phyloP scores from a whole-genome alignment of 2,888 invertebrate species.

The Synergus japonicus region DNA sequence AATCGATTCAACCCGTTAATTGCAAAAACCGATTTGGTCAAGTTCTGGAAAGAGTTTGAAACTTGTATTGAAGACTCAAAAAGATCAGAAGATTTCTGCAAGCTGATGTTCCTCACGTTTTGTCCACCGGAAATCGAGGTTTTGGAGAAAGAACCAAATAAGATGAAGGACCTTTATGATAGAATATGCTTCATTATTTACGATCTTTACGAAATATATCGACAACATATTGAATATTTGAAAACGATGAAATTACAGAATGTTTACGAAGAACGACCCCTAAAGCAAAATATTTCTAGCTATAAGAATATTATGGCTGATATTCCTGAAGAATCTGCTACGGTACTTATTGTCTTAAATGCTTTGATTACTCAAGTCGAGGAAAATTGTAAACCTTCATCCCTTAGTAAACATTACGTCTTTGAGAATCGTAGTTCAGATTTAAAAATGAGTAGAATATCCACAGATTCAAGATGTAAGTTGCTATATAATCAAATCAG shows the following conservation, averaged over 20 bases:
- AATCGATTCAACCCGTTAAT: neutral
- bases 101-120: slow-evolving; percentile 58
- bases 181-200: slow-evolving; percentile 79
- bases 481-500: neutral
- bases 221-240: slow-evolving; percentile 78
- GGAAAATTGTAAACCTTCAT: slow-evolving; percentile 41
- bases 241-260: slow-evolving; percentile 75
- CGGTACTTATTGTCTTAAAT: slow-evolving; percentile 62
- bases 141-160: slow-evolving; percentile 42
- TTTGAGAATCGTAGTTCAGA: neutral
- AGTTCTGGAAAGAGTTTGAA: slow-evolving; percentile 63
- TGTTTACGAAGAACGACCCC: slow-evolving; percentile 50
- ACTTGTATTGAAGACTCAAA: slow-evolving; percentile 58
- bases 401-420: neutral
- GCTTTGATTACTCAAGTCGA: slow-evolving; percentile 67
- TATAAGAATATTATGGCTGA: slow-evolving; percentile 59
- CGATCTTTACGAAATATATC: slow-evolving; percentile 79
- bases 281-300: slow-evolving; percentile 39
- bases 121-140: slow-evolving; percentile 52
- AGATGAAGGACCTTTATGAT: slow-evolving; percentile 77
- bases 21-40: slow-evolving; percentile 29
- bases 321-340: slow-evolving; percentile 62
- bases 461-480: neutral
- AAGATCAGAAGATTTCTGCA: slow-evolving; percentile 63
- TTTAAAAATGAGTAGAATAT: neutral